A percentile compares a stretch with the other conserved stretches of the same genome.
Evolutionary conservation across 2,888 invertebrate species (phyloP).

Genomic region (Ennomos quercinarius): DNA sequence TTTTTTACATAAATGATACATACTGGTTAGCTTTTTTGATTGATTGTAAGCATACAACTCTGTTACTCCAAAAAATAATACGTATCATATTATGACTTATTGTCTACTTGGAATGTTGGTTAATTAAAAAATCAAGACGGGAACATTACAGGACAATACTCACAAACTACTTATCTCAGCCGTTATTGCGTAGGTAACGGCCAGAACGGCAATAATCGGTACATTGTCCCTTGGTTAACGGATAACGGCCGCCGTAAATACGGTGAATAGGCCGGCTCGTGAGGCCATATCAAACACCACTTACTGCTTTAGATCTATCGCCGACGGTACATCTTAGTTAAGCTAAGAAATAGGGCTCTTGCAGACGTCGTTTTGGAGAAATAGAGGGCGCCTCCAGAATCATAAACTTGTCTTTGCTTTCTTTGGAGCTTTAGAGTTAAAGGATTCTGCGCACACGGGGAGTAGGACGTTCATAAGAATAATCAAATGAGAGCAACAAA

Average conservation of each 20-base stretch:
- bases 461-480: too few species aligned
- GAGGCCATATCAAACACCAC: slow-evolving; percentile 50
- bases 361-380: slow-evolving; percentile 10
- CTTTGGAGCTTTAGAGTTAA: background rate
- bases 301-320: slow-evolving; percentile 39
- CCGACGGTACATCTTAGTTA: slow-evolving; percentile 26
- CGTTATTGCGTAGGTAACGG: slow-evolving; percentile 31
- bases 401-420: background rate
- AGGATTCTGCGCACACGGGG: too few species aligned
- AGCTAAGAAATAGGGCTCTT: slow-evolving; percentile 21
- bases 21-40: too few species aligned
- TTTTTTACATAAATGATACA: too few species aligned
- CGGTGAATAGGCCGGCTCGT: slow-evolving; percentile 60
- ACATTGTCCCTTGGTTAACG: slow-evolving; percentile 54
- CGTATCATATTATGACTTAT: too few species aligned
- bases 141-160: slow-evolving; percentile 15
- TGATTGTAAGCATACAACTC: too few species aligned
- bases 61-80: too few species aligned
- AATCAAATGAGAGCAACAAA: too few species aligned
- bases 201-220: slow-evolving; percentile 46
- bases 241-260: slow-evolving; percentile 62
- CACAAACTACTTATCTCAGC: slow-evolving; percentile 27
- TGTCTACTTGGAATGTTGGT: too few species aligned
- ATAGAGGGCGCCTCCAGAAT: slow-evolving; percentile 7
- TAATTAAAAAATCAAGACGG: slow-evolving; percentile 6